Base-by-base conservation (phyloP, 1,140 invertebrate species). In the Micrasema minimum region DNA sequence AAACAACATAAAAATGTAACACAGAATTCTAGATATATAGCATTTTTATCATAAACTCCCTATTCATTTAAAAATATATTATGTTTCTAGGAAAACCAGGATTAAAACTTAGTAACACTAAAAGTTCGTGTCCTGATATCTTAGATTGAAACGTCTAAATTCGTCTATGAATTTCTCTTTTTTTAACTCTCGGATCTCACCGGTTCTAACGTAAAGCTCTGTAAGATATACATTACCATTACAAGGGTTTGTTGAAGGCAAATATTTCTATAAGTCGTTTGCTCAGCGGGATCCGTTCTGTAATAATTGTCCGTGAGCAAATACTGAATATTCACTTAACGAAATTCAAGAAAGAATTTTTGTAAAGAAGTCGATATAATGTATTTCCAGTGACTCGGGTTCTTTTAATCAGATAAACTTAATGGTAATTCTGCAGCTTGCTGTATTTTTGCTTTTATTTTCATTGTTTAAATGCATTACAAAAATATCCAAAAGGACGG, bases 221-320 rank as follows among this genome's bases (percentile, higher is more conserved):
- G 9, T 31, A 51, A 20, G 23, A 57, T 37, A 16, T 35, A n/a
- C n/a, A n/a, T n/a, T n/a, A n/a, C n/a, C n/a, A 37, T 57, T 57
- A 18, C 53, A 57, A 57, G 9, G 53, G 26, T 57, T 51, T 57
- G 31, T 18, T 38, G 26, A 6, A 9, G 31, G 53, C 53, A 57
- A 57, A 57, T 38, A 57, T 57, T 57, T 57, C 53, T 3, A 38
- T 57, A 57, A 57, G 53, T 57, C 16, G 37, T 57, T 57, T 35
- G 31, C 53, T 37, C 31, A 57, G 53, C 26, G n/a, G 26, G 20
- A 31, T 16, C 37, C 37, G 12, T 35, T 9, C 4, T 31, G 26
- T n/a, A n/a, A n/a, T 16, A 57, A 57, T 57, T 57, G 53, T 57
- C 53, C 53, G 31, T 35, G n/a, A 5, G 31, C 53, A 57, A 57